Evolutionary conservation across 2,113 vertebrate species (phyloP), one percentile per base, ranked within the genome.

Genomic region (Limanda limanda): DNA sequence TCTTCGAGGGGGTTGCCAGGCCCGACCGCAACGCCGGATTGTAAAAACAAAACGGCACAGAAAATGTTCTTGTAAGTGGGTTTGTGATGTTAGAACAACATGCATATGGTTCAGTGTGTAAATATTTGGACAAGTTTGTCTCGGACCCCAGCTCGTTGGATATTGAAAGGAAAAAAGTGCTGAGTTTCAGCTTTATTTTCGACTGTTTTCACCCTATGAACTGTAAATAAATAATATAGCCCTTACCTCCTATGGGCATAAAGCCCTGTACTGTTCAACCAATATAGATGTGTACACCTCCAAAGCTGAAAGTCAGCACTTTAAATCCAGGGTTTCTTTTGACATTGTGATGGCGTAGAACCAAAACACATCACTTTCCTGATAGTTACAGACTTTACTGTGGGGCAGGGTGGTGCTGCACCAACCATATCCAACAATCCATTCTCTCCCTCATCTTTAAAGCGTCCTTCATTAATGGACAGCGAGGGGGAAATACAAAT

Each of bases 1-100:
- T 65, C 71, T 27, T 20, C 8, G 3, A 77, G 24, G 56, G 60
- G 59, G 78, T 85, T 88, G 82, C 84, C 87, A 87, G 82, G 70
- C 40, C 11, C 20, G 54, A 72, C 88, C 68, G 17, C 70, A 48
- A 62, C 6, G 31, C 63, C 27, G 75, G 52, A 75, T 69, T 76
- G 70, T 54, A 47, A 72, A 78, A 89, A 74, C 79, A 20, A 62
- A 83, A 80, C 27, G 0, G 72, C 51, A 61, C 37, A 71, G 20
- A 68, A 67, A 77, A 77, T 55, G 69, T 79, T 52, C 48, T 61
- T 5, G 47, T 57, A 11, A 75, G 70, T 0, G 21, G 47, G 23
- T 70, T 68, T 86, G 59, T 62, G 76, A 80, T 68, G 48, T 74
- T 31, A 47, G 59, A 56, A 64, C 25, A 14, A 40, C 37, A 23